Evolutionary conservation across 2,113 vertebrate species (phyloP), one percentile per base, ranked within the genome.

Genomic region (Neotoma lepida): DNA sequence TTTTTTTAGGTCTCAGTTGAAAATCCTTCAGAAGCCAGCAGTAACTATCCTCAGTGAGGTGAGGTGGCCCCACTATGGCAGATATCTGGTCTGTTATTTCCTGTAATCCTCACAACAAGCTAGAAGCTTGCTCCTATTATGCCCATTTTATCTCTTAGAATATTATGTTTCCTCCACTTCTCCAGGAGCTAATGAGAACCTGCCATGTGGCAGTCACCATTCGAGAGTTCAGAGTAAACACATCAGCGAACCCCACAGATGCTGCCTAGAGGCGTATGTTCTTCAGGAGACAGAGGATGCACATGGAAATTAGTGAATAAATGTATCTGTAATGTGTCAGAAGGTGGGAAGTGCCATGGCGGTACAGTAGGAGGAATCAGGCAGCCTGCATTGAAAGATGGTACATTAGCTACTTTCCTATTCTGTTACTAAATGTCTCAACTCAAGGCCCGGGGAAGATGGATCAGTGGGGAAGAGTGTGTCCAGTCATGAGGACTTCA

Each of bases 21-120:
- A 94, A 94, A 41, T 86, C 54, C 49, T 95, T 82, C 13, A 39
- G 28, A 89, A 84, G 76, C 51, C 73, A 86, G 81, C 39, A 5
- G 63, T 85, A 85, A 58, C 26, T 44, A 35, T 80, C 74, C 39
- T 94, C 28, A 17, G 15, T 63, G 70, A 95, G 46, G 39, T 10
- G 22, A 78, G 39, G 20, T 85, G 35, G 63, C 7, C 64, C 80
- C 91, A 10, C 68, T 63, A 2, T 61, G 51, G 39, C 56, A 87
- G 39, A 33, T 51, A 51, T 15, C 73, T 86, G 88, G 80, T 71
- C 44, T 26, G 10, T 77, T 54, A 76, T 56, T 80, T 44, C 35
- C 8, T 39, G 14, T 89, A 24, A 51, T 77, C 51, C 20, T 86
- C 33, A 73, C 30, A 80, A 9, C 26, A 35, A 2, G n/a, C 7